phyloP scores from a whole-genome alignment of 2,888 invertebrate genomes.

The Ichneumoninae sp. region DNA sequence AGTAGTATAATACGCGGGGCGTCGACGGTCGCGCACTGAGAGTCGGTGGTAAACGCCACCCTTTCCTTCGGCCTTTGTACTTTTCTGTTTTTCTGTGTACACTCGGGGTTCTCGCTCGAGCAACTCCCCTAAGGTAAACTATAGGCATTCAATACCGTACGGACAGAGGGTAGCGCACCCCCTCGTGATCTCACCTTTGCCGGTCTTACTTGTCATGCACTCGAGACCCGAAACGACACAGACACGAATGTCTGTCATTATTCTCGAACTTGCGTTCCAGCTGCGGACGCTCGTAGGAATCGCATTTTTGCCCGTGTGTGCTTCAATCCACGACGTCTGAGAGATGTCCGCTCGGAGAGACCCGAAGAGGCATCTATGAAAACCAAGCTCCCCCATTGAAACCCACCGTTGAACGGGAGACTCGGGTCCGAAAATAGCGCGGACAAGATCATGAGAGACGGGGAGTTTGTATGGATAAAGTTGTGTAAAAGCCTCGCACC shows the following conservation, averaged over 20 bases:
- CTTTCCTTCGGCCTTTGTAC: slow-evolving; percentile 45
- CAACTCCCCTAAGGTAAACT: slow-evolving; percentile 38
- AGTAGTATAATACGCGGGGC: slow-evolving; percentile 54
- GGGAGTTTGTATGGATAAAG: slow-evolving; percentile 7
- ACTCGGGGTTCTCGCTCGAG: slow-evolving; percentile 26
- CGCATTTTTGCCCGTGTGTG: neutral
- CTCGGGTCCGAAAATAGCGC: neutral
- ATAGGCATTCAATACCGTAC: neutral
- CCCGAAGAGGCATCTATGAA: neutral
- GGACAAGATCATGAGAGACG: neutral
- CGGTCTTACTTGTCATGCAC: slow-evolving; percentile 21
- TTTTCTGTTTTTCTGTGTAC: slow-evolving; percentile 52
- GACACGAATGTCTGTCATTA: slow-evolving; percentile 41
- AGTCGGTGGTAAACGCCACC: slow-evolving; percentile 58
- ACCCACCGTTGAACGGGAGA: neutral
- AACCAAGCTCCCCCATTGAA: neutral
- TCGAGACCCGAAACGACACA: neutral
- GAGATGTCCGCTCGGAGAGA: neutral
- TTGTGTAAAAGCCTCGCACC: slow-evolving; percentile 2
- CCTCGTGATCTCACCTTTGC: neutral
- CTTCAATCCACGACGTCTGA: slow-evolving; percentile 1
- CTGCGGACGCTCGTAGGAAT: slow-evolving; percentile 4
- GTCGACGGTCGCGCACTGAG: slow-evolving; percentile 52
- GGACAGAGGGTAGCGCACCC: neutral
- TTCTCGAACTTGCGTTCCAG: slow-evolving; percentile 4